A percentile compares a stretch with the other conserved stretches of the same genome.
Evolutionary conservation across 2,797 vertebrate species (phyloP).

Genomic region (Siniperca scherzeri): DNA sequence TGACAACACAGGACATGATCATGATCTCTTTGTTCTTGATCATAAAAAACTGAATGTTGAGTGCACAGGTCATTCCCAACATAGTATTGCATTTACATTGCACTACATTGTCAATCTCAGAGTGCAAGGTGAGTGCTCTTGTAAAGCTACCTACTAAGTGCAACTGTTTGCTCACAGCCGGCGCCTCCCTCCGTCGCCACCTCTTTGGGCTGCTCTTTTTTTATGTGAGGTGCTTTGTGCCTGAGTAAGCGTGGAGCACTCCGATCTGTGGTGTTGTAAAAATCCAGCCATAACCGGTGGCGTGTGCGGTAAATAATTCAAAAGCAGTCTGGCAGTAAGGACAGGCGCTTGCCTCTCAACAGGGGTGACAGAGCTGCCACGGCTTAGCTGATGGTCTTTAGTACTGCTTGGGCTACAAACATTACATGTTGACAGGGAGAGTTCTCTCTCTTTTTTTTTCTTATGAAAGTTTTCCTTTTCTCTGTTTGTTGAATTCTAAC

Average conservation of each 20-base stretch:
- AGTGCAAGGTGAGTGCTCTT: slow-evolving; percentile 40
- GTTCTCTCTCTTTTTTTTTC: background rate
- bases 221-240: slow-evolving; percentile 57
- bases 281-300: slow-evolving; percentile 72
- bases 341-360: slow-evolving; percentile 69
- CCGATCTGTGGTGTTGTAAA: slow-evolving; percentile 72
- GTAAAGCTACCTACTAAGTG: slow-evolving; percentile 58
- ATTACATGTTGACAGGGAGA: slow-evolving; percentile 10
- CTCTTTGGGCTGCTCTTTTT: slow-evolving; percentile 57
- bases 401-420: slow-evolving; percentile 42
- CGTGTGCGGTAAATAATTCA: slow-evolving; percentile 83
- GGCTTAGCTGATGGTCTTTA: slow-evolving; percentile 67
- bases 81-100: slow-evolving; percentile 45
- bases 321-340: slow-evolving; percentile 74
- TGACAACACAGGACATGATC: background rate
- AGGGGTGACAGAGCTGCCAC: slow-evolving; percentile 74
- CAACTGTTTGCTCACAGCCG: slow-evolving; percentile 59
- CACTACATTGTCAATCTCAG: slow-evolving; percentile 36
- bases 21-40: slow-evolving; percentile 15
- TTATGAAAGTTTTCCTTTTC: background rate
- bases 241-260: slow-evolving; percentile 62
- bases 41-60: slow-evolving; percentile 14
- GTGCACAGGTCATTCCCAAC: slow-evolving; percentile 18
- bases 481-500: background rate
- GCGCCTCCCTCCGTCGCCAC: slow-evolving; percentile 15